Base-by-base conservation (phyloP, 2,113 vertebrate species). In the mouse (Mus musculus) region DNA sequence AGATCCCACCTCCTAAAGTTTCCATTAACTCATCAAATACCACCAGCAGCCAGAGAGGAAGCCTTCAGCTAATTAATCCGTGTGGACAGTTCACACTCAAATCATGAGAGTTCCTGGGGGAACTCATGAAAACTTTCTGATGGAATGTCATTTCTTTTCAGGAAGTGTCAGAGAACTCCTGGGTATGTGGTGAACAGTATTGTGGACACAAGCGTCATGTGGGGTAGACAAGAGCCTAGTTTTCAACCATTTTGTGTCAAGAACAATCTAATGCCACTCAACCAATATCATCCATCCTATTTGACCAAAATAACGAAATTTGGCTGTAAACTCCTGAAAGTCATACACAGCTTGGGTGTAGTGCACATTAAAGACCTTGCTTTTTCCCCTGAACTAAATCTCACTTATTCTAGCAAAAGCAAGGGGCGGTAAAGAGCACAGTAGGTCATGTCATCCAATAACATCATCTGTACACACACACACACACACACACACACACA, bases 161-260 rank as follows among this genome's bases (percentile, higher is more conserved):
- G 0, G 1, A 20, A n/a, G 73, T 24, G 5, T 54, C 59, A 24
- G 30, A 4, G 24, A 84, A 16, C 49, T 52, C 26, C 30, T 12
- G 4, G 7, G 63, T 1, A 3, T 8, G 5, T 19, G 54, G 1
- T 17, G 17, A 36, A 22, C 20, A 42, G 3, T 19, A 28, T 3
- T 8, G 9, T 8, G 67, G 20, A 78, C 20, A 26, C 5, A 1
- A n/a, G 30, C 9, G 54, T 52, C 14, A 19, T 4, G 61, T 0
- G 20, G 36, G 59, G 80, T 24, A 67, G 28, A 91, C 22, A 17
- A 67, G 71, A 46, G 30, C 46, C 16, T 7, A 3, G 0, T 52
- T 36, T n/a, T 52, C 12, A 3, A 7, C 1, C 20, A 67, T 36
- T 52, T 56, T 16, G 3, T 7, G 42, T 69, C 10, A 26, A 19